Evolutionary conservation across 2,888 invertebrate genomes (phyloP).

Genomic region (Monoplex corrugatus): DNA sequence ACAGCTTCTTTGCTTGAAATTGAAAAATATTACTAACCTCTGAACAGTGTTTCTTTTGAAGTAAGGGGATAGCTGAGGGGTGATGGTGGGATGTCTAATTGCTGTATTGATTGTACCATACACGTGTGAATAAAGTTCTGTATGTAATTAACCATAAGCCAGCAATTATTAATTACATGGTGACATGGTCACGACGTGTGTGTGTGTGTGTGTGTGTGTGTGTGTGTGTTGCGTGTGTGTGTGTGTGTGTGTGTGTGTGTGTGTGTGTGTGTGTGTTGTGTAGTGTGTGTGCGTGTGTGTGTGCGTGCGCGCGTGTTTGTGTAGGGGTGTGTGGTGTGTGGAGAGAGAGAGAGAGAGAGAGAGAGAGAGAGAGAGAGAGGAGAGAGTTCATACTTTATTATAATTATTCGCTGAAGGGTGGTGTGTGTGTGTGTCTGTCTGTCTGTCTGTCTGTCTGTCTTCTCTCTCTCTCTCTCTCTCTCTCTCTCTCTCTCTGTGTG

Average conservation of each 20-base stretch:
- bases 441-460: slow-evolving; percentile 16
- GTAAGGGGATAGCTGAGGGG: too few species aligned
- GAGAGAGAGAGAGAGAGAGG: neutral
- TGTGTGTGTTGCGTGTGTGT: neutral
- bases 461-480: neutral
- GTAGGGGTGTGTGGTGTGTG: neutral
- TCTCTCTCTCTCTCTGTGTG: neutral
- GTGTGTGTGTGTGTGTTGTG: neutral
- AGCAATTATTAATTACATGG: too few species aligned
- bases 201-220: neutral
- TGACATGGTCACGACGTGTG: too few species aligned
- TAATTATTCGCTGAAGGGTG: too few species aligned
- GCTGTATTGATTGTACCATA: too few species aligned
- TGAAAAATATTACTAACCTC: too few species aligned
- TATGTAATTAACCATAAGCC: too few species aligned
- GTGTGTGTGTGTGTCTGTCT: neutral
- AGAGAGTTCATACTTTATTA: neutral
- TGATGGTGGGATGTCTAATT: too few species aligned
- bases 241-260: neutral
- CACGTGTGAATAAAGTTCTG: too few species aligned
- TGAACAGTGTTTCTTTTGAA: too few species aligned
- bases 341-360: neutral
- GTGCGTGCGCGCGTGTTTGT: neutral
- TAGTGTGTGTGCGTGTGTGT: neutral
- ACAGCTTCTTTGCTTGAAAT: too few species aligned